Evolutionary conservation across 2,113 vertebrate species (phyloP).

Genomic region (Pionites leucogaster): DNA sequence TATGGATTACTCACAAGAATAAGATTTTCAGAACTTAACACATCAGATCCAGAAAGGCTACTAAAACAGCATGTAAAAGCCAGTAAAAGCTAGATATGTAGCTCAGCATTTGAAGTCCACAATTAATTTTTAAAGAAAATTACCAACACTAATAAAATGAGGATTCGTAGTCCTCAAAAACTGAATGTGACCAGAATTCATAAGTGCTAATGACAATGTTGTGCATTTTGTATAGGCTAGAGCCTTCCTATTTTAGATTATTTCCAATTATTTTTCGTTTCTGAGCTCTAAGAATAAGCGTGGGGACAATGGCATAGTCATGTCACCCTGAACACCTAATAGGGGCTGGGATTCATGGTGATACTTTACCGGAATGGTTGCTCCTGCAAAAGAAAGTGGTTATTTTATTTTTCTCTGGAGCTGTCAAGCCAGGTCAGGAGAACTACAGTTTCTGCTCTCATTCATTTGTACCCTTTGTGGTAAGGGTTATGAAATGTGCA

Average conservation of each 20-base stretch:
- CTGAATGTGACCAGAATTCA: background rate
- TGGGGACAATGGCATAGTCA: background rate
- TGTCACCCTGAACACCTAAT: background rate
- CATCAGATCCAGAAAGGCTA: background rate
- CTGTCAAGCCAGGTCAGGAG: background rate
- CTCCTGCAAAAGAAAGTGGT: background rate
- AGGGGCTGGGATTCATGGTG: background rate
- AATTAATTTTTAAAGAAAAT: background rate
- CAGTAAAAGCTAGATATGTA: background rate
- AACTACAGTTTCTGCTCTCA: background rate
- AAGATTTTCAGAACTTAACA: background rate
- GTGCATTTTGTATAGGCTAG: background rate
- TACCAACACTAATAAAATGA: background rate
- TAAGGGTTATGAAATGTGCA: background rate
- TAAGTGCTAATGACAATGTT: background rate
- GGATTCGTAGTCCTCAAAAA: background rate
- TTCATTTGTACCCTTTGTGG: background rate
- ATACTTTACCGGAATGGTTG: background rate
- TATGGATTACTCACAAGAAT: background rate
- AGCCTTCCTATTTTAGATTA: background rate
- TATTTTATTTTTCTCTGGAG: background rate
- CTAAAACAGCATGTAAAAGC: background rate
- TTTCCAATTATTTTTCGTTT: background rate
- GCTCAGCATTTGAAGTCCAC: background rate
- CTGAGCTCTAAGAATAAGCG: background rate